Evolutionary conservation across 2,888 invertebrate genomes (phyloP).

Genomic region (Drosophila paracracens): DNA sequence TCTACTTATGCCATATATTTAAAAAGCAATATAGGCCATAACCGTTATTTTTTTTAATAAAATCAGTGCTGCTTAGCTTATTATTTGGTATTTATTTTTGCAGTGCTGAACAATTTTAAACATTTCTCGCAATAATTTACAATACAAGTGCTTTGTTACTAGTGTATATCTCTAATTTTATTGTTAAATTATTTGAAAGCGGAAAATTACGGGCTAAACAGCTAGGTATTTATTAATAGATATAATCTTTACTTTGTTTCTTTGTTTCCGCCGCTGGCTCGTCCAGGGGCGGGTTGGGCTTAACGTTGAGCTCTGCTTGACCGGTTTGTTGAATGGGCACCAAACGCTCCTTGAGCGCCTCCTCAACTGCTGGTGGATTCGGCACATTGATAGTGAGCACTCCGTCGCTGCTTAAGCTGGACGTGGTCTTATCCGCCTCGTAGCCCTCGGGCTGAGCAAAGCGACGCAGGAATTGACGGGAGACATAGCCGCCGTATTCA

Average conservation of each 20-base stretch:
- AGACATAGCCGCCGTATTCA: conserved; percentile 90
- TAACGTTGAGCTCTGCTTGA: conserved; percentile 28
- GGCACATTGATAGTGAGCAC: conserved; percentile 89
- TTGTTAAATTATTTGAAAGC: background rate
- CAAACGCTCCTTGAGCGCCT: conserved; percentile 85
- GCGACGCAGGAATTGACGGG: conserved; percentile 90
- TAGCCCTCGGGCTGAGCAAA: conserved; percentile 91
- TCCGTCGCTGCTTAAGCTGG: conserved; percentile 91
- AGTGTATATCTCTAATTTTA: background rate
- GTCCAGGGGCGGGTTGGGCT: conserved; percentile 27
- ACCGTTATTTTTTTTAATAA: background rate
- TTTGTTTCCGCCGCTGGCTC: conserved; percentile 8
- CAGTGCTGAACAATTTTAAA: background rate
- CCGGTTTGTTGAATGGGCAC: conserved; percentile 88
- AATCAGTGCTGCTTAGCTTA: background rate
- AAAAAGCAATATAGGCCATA: background rate
- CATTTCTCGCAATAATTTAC: background rate
- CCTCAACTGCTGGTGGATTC: conserved; percentile 80
- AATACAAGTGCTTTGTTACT: background rate
- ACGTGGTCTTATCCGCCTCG: conserved; percentile 89
- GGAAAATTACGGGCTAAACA: background rate
- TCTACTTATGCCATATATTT: background rate
- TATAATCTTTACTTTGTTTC: conserved; percentile 4
- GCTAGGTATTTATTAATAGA: background rate
- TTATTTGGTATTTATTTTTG: background rate